These are phyloP conservation scores for Ashinkailepas kermadecensis DNA, from an alignment of 2,888 invertebrate genomes.

Conservation along the genomic window DNA sequence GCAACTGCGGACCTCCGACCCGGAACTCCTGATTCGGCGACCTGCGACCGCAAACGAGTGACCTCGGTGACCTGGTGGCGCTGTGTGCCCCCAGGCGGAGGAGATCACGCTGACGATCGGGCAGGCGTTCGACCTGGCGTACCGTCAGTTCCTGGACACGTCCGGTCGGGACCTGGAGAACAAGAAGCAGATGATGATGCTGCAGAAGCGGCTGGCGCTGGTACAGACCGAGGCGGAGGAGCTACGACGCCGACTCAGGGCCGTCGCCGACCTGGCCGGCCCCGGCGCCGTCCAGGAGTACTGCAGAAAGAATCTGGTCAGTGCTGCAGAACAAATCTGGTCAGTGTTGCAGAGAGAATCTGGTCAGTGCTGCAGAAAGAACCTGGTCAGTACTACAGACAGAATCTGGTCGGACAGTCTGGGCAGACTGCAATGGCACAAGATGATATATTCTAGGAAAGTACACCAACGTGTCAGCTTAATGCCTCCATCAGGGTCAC, in stretches of 20 bases:
- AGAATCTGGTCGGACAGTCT: too few relatives aligned
- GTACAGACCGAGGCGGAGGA: slow-evolving; percentile 76
- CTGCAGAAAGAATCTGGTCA: slow-evolving; percentile 39
- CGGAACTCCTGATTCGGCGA: too few relatives aligned
- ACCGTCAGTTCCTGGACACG: slow-evolving; percentile 83
- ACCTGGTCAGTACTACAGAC: too few relatives aligned
- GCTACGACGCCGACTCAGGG: slow-evolving; percentile 70
- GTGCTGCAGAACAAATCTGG: not conserved
- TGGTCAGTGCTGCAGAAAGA: slow-evolving; percentile 34
- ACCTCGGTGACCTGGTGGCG: too few relatives aligned
- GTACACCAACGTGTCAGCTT: too few relatives aligned
- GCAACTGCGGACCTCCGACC: too few relatives aligned
- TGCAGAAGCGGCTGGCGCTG: slow-evolving; percentile 79
- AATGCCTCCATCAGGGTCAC: too few relatives aligned
- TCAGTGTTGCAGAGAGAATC: slow-evolving; percentile 37
- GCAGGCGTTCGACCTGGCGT: slow-evolving; percentile 96
- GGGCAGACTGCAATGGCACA: too few relatives aligned
- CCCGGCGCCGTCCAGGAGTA: slow-evolving; percentile 39
- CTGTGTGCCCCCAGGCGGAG: slow-evolving; percentile 56
- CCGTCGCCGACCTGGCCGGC: slow-evolving; percentile 52
- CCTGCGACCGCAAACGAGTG: too few relatives aligned
- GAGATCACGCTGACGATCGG: slow-evolving; percentile 97
- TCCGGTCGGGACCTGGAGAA: slow-evolving; percentile 81
- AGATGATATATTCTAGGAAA: too few relatives aligned
- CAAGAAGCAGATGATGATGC: slow-evolving; percentile 63